Percentiles rank a stretch among this genome's conserved stretches.
These are phyloP conservation scores for Labrus mixtus DNA, from an alignment of 2,113 vertebrate species.

Conservation along the genomic window DNA sequence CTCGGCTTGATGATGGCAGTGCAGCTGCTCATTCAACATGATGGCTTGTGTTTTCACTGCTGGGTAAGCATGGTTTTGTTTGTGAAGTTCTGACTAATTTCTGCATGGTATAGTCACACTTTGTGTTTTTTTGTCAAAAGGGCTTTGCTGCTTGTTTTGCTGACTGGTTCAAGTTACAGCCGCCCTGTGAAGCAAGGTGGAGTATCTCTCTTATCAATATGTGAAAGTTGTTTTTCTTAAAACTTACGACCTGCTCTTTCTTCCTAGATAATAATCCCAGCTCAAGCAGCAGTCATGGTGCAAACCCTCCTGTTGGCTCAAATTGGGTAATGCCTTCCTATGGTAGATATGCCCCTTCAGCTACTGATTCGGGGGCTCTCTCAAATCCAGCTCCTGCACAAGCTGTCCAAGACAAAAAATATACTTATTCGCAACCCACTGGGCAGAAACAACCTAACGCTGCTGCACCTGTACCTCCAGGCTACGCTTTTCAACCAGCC, in stretches of 20 bases:
- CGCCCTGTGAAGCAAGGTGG: conserved; percentile 20
- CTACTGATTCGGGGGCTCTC: neutral
- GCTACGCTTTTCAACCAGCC: accelerated
- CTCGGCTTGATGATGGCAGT: neutral
- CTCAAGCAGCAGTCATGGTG: neutral
- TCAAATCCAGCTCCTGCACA: neutral
- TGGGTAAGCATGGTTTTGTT: conserved; percentile 4
- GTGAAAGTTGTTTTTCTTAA: accelerated
- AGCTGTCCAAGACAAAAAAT: neutral
- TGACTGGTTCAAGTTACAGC: conserved; percentile 12
- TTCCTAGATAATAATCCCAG: neutral
- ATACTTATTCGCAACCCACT: neutral
- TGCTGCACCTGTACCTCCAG: neutral
- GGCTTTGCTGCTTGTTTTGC: conserved; percentile 33
- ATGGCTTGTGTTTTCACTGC: conserved; percentile 20
- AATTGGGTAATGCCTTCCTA: neutral
- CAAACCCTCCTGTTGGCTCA: neutral
- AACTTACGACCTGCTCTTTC: too few relatives aligned
- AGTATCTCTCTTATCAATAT: neutral
- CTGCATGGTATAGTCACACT: neutral
- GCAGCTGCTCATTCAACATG: neutral
- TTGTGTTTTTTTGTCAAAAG: neutral
- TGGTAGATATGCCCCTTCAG: accelerated
- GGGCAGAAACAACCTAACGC: accelerated
- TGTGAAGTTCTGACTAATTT: neutral